Conservation (phyloP, 2,888 invertebrate species). For the Hemithea aestivaria region DNA sequence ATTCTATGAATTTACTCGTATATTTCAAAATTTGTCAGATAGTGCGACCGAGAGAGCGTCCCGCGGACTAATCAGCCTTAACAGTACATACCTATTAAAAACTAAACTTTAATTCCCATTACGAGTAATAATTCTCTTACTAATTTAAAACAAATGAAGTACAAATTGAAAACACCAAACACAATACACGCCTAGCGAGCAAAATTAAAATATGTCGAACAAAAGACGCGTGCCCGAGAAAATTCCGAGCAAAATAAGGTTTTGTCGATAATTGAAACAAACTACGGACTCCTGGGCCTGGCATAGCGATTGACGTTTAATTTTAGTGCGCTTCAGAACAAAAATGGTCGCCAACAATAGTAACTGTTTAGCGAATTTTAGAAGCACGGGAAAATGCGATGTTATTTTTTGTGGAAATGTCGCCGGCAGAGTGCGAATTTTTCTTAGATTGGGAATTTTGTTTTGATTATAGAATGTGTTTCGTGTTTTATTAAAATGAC, state of each 20-base stretch:
- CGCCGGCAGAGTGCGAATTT: slow-evolving; percentile 1
- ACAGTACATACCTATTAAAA: too few relatives aligned
- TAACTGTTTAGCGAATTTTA: slow-evolving; percentile 34
- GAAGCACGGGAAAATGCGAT: slow-evolving; percentile 19
- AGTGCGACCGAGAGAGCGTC: too few relatives aligned
- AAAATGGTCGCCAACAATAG: slow-evolving; percentile 42
- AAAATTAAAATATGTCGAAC: slow-evolving; percentile 34
- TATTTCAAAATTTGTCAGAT: too few relatives aligned
- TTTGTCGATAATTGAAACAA: slow-evolving; percentile 70
- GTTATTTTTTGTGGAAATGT: slow-evolving; percentile 14
- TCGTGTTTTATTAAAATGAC: too few relatives aligned
- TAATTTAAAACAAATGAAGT: not conserved
- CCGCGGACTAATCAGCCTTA: too few relatives aligned
- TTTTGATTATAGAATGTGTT: too few relatives aligned
- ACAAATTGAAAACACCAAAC: not conserved
- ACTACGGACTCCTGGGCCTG: slow-evolving; percentile 53
- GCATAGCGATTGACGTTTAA: slow-evolving; percentile 71
- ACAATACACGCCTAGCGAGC: slow-evolving; percentile 13
- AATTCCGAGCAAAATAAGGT: slow-evolving; percentile 48
- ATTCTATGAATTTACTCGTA: too few relatives aligned
- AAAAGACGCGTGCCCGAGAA: slow-evolving; percentile 55
- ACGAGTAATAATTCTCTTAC: too few relatives aligned
- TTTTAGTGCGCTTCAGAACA: slow-evolving; percentile 62
- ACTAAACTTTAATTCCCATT: too few relatives aligned
- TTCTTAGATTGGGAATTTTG: too few relatives aligned